Evolutionary conservation across 2,888 invertebrate genomes (phyloP).

Genomic region (Peribatodes rhomboidaria): DNA sequence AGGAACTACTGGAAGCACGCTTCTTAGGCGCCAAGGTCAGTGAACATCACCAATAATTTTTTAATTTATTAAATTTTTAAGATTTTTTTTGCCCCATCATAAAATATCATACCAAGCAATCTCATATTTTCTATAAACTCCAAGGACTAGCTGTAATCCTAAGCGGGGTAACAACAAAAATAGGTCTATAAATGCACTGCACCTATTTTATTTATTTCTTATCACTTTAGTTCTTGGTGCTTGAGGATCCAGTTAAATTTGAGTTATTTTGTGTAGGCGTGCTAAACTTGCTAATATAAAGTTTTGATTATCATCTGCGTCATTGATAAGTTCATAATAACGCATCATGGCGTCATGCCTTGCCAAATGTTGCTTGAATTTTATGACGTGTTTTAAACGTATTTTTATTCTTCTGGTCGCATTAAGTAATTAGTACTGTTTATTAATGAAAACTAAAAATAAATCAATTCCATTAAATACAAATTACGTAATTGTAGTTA

Average conservation of each 20-base stretch:
- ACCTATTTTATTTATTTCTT: not conserved
- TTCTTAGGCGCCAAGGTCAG: slow-evolving; percentile 98
- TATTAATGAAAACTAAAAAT: too few relatives aligned
- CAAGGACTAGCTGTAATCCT: not conserved
- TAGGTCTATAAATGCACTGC: not conserved
- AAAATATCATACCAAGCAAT: not conserved
- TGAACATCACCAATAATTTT: slow-evolving; percentile 48
- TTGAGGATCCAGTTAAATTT: not conserved
- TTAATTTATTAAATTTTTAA: not conserved
- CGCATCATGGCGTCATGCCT: not conserved
- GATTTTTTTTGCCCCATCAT: not conserved
- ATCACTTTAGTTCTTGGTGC: not conserved
- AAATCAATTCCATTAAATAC: too few relatives aligned
- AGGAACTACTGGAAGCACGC: slow-evolving; percentile 99
- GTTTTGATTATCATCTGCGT: not conserved
- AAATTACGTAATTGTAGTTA: too few relatives aligned
- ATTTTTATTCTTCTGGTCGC: not conserved
- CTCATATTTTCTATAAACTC: not conserved
- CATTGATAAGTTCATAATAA: not conserved
- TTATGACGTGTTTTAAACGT: not conserved
- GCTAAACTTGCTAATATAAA: not conserved
- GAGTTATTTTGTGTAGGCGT: not conserved
- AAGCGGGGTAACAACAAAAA: not conserved
- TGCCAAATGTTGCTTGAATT: not conserved
- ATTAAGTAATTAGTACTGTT: too few relatives aligned